Evolutionary conservation across 2,797 vertebrate species (phyloP), one percentile per base, ranked within the genome.

Genomic region (Chaetodon trifasciatus): DNA sequence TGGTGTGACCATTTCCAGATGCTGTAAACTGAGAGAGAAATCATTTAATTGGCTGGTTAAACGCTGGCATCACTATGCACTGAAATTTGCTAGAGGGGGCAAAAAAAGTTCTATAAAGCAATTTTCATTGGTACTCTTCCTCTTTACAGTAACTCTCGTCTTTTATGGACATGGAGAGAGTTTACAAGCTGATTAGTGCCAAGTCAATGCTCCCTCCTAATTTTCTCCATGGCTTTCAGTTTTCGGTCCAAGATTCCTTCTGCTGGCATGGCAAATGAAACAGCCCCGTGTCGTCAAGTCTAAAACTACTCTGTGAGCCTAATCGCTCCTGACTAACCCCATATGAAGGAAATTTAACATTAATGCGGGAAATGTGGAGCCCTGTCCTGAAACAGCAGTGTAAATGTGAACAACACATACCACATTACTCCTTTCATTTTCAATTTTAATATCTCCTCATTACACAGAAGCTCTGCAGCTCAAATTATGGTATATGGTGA

Each of bases 1-100:
- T 63, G 50, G 74, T 79, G 56, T 87, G 77, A 93, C 83, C 84
- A 85, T 88, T 89, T 94, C 90, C 92, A 95, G 90, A 93, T 91
- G 89, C 83, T 79, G 69, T 88, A 74, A 91, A 88, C 74, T 40
- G 70, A 87, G 70, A 88, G 56, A 81, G 81, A 87, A 92, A 84
- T 84, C 2, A 12, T 82, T 89, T 91, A 88, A 92, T 87, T 83
- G 76, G 62, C 75, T 75, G 73, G 46, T 89, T 78, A 61, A 90
- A 85, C 11, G 32, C 61, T 81, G 79, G 82, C 85, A 70, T 65
- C 13, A 47, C 42, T 56, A 32, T 13, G 16, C 42, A 81, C 63
- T 28, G 17, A 78, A 49, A 78, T 79, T 52, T 46, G 62, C 70
- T 70, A 39, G 42, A 73, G 47, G 70, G 61, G 46, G 44, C 37